Base-by-base conservation (phyloP, 2,113 vertebrate genomes). In the Cebus imitator region DNA sequence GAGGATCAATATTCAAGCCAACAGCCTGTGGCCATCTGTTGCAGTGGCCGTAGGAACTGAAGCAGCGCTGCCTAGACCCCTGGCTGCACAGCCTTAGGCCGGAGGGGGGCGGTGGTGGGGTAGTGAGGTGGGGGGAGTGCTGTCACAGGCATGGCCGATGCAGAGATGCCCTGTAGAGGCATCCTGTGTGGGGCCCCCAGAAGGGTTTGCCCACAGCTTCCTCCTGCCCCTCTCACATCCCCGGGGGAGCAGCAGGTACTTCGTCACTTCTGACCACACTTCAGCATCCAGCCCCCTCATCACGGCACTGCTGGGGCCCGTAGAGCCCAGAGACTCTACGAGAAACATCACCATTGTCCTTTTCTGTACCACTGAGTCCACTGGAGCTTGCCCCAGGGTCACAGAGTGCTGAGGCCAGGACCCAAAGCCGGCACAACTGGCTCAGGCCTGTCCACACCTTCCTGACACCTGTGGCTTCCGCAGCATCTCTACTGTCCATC, bases 231-330 rank as follows among this genome's bases (percentile, higher is more conserved):
- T 13, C 43, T 45, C 75, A 55, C 45, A 7, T 45, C 66, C 75
- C 4, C n/a, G 27, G 2, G 5, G 76, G 2, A 45, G 40, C 12
- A n/a, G 3, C 83, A 55, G 83, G 55, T 18, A 83, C 37, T 23
- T 25, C 4, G 3, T 45, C 27, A 1, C n/a, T 3, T 2, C 57
- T 37, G 20, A 3, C 11, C 0, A 12, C 12, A 6, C 13, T 40
- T 16, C 50, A 8, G n/a, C 8, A 5, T 50, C 80, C 3, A 0
- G 32, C 37, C 0, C 35, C 32, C 50, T 20, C 13, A 3, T 23
- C 37, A 14, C 14, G 5, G 8, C 2, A 3, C 50, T 13, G 2
- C 4, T 0, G 13, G 18, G 78, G 45, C 50, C 25, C 64, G 8
- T 2, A 3, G 43, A 23, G 61, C 58, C 9, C 32, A 9, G 2